Base-by-base conservation (phyloP, 2,113 vertebrate species). In the Sialia sialis region DNA sequence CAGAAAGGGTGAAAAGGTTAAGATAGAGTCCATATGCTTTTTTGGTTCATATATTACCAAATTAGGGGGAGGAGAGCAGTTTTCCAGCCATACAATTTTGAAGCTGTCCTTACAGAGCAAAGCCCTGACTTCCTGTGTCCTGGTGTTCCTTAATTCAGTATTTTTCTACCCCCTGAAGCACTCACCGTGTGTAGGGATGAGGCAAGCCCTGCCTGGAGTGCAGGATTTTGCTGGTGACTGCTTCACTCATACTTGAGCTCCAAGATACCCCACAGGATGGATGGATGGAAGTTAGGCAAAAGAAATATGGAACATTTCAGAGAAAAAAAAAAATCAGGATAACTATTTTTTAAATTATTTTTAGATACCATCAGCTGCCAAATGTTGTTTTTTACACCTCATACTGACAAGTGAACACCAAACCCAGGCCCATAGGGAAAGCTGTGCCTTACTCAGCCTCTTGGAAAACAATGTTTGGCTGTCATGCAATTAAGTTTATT, bases 11-110 rank as follows among this genome's bases (percentile, higher is more conserved):
- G 22, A 3, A 66, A 62, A 89, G 11, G 13, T 32, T 67, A 34
- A 63, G 60, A 32, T 51, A 41, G 0, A 21, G 7, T 25, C n/a
- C 5, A 6, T 13, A 8, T 8, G 12, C 0, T 26, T 75, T 8
- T 79, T 58, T 56, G 8, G 32, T 6, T 75, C 32, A 23, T 48
- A 8, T 20, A 11, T 38, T 48, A 26, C 38, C 38, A 85, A 70
- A 90, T 51, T 1, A 38, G 29, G 7, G 72, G 36, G 27, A 62
- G 9, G 4, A 69, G 21, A 87, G 5, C 5, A 73, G 27, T 49
- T 87, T 80, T 62, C 25, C 66, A 78, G 32, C 12, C 17, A 51
- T 25, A 11, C 8, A 62, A 19, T 44, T 82, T 69, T n/a, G 26
- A 55, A 86, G 25, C 2, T 41, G 8, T n/a, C 18, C 30, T 70